Base-by-base conservation (phyloP, 2,888 invertebrate genomes). In the Nematopogon swammerdamellus region DNA sequence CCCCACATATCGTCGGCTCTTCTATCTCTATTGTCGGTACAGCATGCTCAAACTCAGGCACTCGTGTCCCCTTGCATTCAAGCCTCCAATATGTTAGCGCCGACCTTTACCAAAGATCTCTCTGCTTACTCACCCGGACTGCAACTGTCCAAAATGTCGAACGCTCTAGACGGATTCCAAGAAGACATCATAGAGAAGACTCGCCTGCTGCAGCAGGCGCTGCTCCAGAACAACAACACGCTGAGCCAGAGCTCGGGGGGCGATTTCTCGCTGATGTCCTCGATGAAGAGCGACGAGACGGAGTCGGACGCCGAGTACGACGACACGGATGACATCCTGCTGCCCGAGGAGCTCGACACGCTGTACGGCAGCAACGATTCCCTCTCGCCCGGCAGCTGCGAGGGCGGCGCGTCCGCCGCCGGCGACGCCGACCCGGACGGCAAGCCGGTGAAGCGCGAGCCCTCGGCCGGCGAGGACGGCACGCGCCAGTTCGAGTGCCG, bases 401-500 rank as follows among this genome's bases (percentile, higher is more conserved):
- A 58, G 48, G 56, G 51, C 53, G 42, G 50, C 49, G 49, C 49
- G 50, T 46, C 53, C 51, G 53, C 52, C 47, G 51, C 49, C 49
- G 48, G 66, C 11, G 68, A 68, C 51, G 65, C 65, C 1, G 58
- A 63, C 6, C 60, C 62, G 51, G 67, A 70, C 44, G 72, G 72
- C 58, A 77, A 80, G 60, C 70, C 68, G 20, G 76, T 52, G 55
- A 63, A 62, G 56, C 60, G 68, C 29, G 70, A 67, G 60, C 68
- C 65, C 49, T 65, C 60, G 61, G 59, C 64, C 57, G 66, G 67
- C 62, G 73, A 82, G 63, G 84, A 83, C 60, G 79, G 82, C 25
- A 72, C 73, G 57, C 72, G 84, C 3, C 86, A 87, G 63, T 91
- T 90, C 70, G 85, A 89, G 47, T 92, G 92, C 63, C 82, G 89